Percentiles rank a stretch among this genome's conserved stretches.
These are phyloP conservation scores for Eremophila alpestris DNA, from an alignment of 2,797 vertebrate genomes.

Conservation along the genomic window DNA sequence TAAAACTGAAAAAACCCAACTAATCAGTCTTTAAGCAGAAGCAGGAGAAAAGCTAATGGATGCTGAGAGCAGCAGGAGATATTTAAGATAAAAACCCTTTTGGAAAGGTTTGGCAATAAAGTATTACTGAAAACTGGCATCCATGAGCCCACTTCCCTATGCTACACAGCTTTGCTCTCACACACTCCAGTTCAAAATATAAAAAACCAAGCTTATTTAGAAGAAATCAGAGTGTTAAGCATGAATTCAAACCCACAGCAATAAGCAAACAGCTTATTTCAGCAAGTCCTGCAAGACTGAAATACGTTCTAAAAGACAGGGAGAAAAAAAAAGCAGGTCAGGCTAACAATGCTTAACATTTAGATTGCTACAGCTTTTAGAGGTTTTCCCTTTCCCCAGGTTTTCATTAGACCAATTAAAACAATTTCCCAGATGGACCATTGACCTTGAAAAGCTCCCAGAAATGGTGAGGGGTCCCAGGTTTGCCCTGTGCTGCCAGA, in stretches of 20 bases:
- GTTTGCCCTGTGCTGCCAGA: background rate
- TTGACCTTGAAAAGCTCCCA: conserved; percentile 34
- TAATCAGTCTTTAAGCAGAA: background rate
- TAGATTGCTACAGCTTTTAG: background rate
- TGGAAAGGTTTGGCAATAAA: background rate
- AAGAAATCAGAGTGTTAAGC: background rate
- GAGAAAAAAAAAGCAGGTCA: accelerated
- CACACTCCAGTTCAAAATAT: background rate
- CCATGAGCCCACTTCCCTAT: background rate
- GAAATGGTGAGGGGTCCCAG: background rate
- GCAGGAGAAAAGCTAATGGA: background rate
- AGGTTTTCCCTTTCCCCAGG: background rate
- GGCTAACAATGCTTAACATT: background rate
- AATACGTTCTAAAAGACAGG: background rate
- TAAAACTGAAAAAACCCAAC: background rate
- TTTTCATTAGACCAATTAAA: conserved; percentile 43
- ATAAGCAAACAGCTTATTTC: background rate
- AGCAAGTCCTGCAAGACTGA: background rate
- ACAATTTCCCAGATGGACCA: conserved; percentile 34
- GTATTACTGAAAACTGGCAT: background rate
- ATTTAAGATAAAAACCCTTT: background rate
- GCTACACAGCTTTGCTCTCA: background rate
- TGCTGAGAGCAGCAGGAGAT: background rate
- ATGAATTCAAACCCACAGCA: background rate
- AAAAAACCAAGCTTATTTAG: background rate